Conservation (phyloP, 2,888 invertebrate genomes). For the Azorinus chamasolen region DNA sequence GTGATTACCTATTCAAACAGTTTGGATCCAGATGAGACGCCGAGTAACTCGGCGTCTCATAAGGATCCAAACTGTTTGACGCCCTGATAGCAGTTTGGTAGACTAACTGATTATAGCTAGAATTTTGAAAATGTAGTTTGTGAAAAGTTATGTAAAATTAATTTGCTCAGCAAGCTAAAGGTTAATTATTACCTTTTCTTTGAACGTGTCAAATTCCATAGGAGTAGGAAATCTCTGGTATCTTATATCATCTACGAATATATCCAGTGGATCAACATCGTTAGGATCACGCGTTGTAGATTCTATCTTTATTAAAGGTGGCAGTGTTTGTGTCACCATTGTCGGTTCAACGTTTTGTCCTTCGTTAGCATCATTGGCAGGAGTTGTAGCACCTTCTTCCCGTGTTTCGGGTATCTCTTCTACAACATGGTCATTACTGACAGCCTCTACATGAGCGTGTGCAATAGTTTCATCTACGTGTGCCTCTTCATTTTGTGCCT, state of each 20-base stretch:
- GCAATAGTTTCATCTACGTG: not conserved
- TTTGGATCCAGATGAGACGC: too few species aligned
- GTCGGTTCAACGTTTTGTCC: not conserved
- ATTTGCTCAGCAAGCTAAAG: too few species aligned
- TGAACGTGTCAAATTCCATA: slow-evolving; percentile 44
- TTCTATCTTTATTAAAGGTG: not conserved
- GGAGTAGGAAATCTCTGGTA: slow-evolving; percentile 58
- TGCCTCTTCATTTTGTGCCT: not conserved
- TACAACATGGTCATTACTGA: not conserved
- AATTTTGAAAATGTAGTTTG: too few species aligned
- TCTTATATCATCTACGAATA: slow-evolving; percentile 50
- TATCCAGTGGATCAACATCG: slow-evolving; percentile 49
- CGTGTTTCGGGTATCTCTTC: not conserved
- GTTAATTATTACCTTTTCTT: slow-evolving; percentile 36
- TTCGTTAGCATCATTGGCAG: not conserved
- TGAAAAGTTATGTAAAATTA: too few species aligned
- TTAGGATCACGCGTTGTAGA: slow-evolving; percentile 15
- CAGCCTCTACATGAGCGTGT: not conserved
- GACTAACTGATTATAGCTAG: too few species aligned
- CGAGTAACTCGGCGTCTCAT: too few species aligned
- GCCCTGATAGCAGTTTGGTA: too few species aligned
- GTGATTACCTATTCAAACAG: too few species aligned
- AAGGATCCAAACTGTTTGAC: too few species aligned
- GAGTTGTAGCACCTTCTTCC: not conserved
- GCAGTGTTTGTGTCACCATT: not conserved